Percentiles rank a stretch among this genome's conserved stretches.
These are phyloP conservation scores for Machimus atricapillus DNA, from an alignment of 2,888 invertebrate species.

Conservation along the genomic window DNA sequence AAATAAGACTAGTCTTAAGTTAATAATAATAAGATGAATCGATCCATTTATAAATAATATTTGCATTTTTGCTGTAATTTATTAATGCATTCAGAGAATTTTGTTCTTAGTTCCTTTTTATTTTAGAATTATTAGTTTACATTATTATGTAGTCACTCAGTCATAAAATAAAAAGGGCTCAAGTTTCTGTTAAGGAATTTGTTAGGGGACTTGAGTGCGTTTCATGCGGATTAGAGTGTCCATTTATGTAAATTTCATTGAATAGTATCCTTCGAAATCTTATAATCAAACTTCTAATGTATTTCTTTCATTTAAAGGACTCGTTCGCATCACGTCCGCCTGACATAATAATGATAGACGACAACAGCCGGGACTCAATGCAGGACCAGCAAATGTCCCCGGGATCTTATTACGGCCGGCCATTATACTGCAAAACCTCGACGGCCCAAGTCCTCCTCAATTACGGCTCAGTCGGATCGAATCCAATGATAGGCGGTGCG, in stretches of 20 bases:
- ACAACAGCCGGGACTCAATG: constrained; percentile 3
- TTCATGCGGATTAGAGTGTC: background rate
- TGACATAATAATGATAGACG: constrained; percentile 20
- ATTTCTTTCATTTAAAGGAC: constrained; percentile 10
- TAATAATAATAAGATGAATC: background rate
- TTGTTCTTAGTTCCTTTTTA: background rate
- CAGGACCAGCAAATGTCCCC: constrained; percentile 4
- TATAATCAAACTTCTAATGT: background rate
- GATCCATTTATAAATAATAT: constrained; percentile 11
- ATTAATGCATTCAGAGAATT: background rate
- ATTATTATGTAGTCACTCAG: background rate
- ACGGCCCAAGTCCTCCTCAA: constrained; percentile 53
- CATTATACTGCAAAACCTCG: constrained; percentile 29
- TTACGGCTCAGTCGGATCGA: constrained; percentile 52
- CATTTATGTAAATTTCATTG: background rate
- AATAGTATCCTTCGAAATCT: background rate
- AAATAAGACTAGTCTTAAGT: background rate
- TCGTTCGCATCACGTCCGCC: constrained; percentile 13
- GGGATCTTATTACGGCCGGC: background rate
- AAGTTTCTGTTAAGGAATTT: background rate
- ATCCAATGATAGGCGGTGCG: constrained; percentile 59
- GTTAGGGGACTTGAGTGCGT: background rate
- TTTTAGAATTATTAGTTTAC: background rate
- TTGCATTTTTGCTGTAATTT: background rate
- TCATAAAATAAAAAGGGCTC: background rate